Conservation (phyloP, 2,113 vertebrate genomes). For the Smithornis capensis region DNA sequence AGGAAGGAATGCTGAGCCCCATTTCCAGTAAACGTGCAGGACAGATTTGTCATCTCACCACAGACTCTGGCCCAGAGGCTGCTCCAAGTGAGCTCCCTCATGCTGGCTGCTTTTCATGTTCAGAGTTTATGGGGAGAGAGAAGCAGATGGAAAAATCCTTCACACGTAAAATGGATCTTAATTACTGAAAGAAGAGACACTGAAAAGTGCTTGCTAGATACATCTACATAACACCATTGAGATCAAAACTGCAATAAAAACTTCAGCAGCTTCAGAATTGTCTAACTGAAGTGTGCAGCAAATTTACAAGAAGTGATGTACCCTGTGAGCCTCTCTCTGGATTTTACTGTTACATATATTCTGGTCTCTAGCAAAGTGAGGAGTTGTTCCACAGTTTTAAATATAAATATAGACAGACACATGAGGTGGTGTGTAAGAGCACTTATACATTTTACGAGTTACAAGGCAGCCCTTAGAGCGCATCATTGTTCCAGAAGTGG, state of each 20-base stretch:
- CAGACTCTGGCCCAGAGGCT: background rate
- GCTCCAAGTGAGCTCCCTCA: background rate
- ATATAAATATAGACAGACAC: background rate
- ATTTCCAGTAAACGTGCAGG: background rate
- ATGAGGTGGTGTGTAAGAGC: background rate
- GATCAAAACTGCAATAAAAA: background rate
- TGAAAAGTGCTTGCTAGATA: background rate
- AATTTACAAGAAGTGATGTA: fast-evolving
- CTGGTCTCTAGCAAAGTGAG: background rate
- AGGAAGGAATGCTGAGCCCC: background rate
- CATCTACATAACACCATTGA: background rate
- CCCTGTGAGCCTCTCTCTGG: background rate
- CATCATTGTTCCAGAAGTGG: background rate
- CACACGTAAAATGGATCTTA: background rate
- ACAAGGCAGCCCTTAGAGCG: background rate
- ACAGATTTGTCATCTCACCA: background rate
- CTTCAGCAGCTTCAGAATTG: background rate
- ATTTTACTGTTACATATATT: background rate
- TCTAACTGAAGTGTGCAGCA: fast-evolving
- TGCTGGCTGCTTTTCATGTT: background rate
- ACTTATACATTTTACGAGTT: background rate
- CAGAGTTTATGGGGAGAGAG: background rate
- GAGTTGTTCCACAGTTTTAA: background rate
- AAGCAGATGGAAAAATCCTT: background rate
- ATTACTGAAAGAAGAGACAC: background rate